These are phyloP conservation scores for Heliconius ismenius DNA, from an alignment of 2,888 invertebrate genomes.

Conservation along the genomic window DNA sequence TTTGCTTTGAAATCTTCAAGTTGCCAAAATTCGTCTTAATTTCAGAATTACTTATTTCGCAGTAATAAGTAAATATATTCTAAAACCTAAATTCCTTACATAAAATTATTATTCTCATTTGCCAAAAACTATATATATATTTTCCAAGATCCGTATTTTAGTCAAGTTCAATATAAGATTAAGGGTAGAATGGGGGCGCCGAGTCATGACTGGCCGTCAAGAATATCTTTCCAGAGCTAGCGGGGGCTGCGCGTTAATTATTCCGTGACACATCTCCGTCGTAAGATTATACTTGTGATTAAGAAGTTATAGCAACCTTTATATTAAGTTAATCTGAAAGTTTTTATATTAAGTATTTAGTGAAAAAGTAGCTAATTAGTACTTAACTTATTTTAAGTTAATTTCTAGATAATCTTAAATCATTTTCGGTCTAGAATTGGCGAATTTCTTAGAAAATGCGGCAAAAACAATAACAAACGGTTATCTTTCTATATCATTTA, in stretches of 20 bases:
- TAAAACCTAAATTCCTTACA: background rate
- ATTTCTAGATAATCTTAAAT: background rate
- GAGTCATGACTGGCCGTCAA: slow-evolving; percentile 38
- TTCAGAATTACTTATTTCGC: background rate
- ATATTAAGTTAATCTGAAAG: background rate
- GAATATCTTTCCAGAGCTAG: slow-evolving; percentile 29
- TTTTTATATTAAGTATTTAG: background rate
- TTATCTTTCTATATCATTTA: too few relatives aligned
- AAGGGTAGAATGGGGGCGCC: slow-evolving; percentile 32
- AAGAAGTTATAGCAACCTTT: slow-evolving; percentile 3
- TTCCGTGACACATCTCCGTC: slow-evolving; percentile 27
- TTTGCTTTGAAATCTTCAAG: background rate
- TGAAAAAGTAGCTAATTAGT: background rate
- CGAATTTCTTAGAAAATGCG: too few relatives aligned
- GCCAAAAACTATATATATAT: slow-evolving; percentile 5
- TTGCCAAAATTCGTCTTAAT: background rate
- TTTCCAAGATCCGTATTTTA: slow-evolving; percentile 31
- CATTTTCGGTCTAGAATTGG: too few relatives aligned
- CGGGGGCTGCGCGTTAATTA: slow-evolving; percentile 31
- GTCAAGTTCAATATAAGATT: slow-evolving; percentile 41
- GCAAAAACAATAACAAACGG: too few relatives aligned
- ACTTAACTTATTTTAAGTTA: background rate
- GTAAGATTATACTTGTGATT: slow-evolving; percentile 5
- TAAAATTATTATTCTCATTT: background rate
- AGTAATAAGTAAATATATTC: background rate